These are phyloP conservation scores for Corvus hawaiiensis DNA, from an alignment of 2,113 vertebrate genomes.

Conservation along the genomic window DNA sequence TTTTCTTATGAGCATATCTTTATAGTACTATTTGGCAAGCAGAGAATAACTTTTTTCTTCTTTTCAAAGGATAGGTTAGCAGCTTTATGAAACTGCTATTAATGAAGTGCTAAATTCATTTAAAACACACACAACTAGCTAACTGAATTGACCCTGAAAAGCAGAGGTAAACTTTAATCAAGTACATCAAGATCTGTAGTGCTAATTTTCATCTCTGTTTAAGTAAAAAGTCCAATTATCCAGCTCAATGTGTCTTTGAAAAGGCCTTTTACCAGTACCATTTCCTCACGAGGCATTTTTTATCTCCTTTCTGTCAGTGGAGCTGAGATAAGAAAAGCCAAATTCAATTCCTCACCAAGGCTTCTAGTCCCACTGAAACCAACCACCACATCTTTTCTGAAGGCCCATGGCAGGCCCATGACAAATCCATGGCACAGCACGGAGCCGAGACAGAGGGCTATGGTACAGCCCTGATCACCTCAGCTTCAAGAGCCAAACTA, in stretches of 20 bases:
- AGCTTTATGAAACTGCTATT: background rate
- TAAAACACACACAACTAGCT: background rate
- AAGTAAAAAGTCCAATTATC: slow-evolving; percentile 7
- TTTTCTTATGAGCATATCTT: background rate
- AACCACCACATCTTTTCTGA: background rate
- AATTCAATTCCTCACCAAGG: background rate
- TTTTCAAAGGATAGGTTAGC: background rate
- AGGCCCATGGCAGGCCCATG: background rate
- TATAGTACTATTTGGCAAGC: background rate
- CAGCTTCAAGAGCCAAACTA: background rate
- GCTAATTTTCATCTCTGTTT: background rate
- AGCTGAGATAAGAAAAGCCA: background rate
- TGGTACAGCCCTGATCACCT: background rate
- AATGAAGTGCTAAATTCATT: background rate
- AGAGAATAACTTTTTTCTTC: background rate
- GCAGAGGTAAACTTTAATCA: background rate
- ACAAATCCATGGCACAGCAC: background rate
- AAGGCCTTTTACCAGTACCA: background rate
- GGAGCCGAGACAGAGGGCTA: accelerated
- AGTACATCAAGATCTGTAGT: background rate
- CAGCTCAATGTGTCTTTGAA: background rate
- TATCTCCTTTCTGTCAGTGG: background rate
- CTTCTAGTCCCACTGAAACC: background rate
- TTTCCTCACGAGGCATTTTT: background rate
- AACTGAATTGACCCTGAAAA: background rate